Base-by-base conservation (phyloP, 2,888 invertebrate genomes). In the Agonopterix arenella region DNA sequence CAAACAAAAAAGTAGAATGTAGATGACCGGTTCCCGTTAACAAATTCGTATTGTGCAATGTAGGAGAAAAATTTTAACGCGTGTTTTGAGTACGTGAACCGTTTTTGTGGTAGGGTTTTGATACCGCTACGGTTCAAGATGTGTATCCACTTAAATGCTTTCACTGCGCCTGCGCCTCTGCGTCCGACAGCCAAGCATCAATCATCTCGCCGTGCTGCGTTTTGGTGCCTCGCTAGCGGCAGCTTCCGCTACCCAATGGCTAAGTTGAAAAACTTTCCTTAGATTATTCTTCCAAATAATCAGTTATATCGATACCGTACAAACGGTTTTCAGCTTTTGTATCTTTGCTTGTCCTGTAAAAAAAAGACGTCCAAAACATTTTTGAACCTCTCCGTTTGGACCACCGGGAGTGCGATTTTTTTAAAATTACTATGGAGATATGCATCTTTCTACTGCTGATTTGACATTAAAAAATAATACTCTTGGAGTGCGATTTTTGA, bases 11-110 rank as follows among this genome's bases (percentile, higher is more conserved):
- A 86, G 75, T 75, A 70, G 78, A 84, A 80, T 80, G 80, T 84
- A 82, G 83, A 84, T 82, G 84, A 80, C 79, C 74, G 71, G 77
- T 85, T 84, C 84, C 86, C 86, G 88, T 88, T 88, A 88, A 84
- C 84, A 84, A 80, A 84, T 83, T 86, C 82, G 85, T 82, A 88
- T 89, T 88, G 89, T 88, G 88, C 83, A 88, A 89, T 84, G 83
- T 80, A 75, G 76, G 77, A 84, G 86, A 86, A 85, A 84, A 86
- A 84, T 86, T 80, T 80, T 85, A 81, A 80, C 81, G 80, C 81
- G 73, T 80, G 80, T 28, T 28, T 28, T 28, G 28, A 4, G 28
- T 68, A 63, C 68, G 66, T 65, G 57, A 11, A 37, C 10, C 36
- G 65, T 80, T 80, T 82, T 80, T 77, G 73, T 77, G 74, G 78